Evolutionary conservation across 2,888 invertebrate genomes (phyloP).

Genomic region (Platynereis dumerilii): DNA sequence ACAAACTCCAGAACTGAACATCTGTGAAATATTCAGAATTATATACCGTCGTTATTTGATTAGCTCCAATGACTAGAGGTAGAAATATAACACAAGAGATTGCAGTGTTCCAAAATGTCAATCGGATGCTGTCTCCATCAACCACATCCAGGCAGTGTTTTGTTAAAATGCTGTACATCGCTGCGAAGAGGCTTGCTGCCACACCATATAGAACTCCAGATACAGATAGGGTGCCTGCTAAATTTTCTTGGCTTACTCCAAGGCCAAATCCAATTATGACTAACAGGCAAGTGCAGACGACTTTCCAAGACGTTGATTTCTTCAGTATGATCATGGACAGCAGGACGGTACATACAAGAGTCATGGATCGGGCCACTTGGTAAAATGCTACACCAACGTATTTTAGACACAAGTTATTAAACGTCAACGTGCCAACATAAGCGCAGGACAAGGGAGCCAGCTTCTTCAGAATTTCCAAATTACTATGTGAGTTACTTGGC

Average conservation of each 20-base stretch:
- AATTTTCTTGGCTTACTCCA: too few relatives aligned
- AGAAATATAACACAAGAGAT: constrained; percentile 53
- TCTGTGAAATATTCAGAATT: constrained; percentile 12
- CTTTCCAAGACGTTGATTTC: constrained; percentile 43
- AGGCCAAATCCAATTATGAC: constrained; percentile 57
- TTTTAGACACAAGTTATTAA: constrained; percentile 62
- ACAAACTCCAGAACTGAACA: constrained; percentile 46
- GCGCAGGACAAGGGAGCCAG: constrained; percentile 51
- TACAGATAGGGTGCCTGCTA: too few relatives aligned
- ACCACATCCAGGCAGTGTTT: constrained; percentile 52
- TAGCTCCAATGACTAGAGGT: constrained; percentile 52
- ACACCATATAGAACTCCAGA: constrained; percentile 58
- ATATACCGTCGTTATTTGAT: constrained; percentile 48
- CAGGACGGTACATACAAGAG: constrained; percentile 59
- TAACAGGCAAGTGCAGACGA: constrained; percentile 49
- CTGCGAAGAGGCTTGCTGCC: constrained; percentile 56
- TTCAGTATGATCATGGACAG: too few relatives aligned
- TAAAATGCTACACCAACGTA: constrained; percentile 62
- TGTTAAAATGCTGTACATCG: constrained; percentile 59
- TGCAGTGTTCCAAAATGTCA: constrained; percentile 55
- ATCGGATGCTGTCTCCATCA: constrained; percentile 50
- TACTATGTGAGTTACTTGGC: too few relatives aligned
- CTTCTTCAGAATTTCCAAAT: constrained; percentile 42
- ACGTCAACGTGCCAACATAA: constrained; percentile 55
- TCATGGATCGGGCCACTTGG: constrained; percentile 59